A percentile compares a stretch with the other conserved stretches of the same genome.
phyloP scores from a whole-genome alignment of 2,888 invertebrate genomes.

The Synanthedon myopaeformis region DNA sequence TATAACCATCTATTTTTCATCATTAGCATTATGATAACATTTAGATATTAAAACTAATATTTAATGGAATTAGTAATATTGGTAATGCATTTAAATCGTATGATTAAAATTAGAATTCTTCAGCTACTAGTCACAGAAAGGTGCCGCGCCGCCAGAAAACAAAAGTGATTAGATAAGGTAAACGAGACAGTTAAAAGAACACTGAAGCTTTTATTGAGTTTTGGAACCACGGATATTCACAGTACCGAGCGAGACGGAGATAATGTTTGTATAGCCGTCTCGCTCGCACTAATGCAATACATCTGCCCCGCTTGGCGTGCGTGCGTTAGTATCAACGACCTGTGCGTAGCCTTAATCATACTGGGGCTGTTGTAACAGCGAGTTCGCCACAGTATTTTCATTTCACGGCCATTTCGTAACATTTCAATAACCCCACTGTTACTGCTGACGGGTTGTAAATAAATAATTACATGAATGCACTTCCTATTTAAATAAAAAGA shows the following conservation, averaged over 20 bases:
- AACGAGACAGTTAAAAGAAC: not conserved
- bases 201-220: conserved; percentile 10
- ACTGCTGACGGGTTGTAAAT: conserved; percentile 32
- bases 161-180: too few relatives aligned
- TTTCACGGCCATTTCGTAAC: conserved; percentile 63
- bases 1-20: too few relatives aligned
- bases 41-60: too few relatives aligned
- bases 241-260: conserved; percentile 26
- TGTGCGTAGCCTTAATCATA: conserved; percentile 40
- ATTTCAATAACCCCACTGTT: conserved; percentile 42
- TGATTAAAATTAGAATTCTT: too few relatives aligned
- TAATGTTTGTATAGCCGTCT: conserved; percentile 53
- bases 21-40: too few relatives aligned
- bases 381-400: conserved; percentile 43
- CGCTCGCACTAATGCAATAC: conserved; percentile 36
- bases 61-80: too few relatives aligned
- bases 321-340: conserved; percentile 53
- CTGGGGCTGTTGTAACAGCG: conserved; percentile 43
- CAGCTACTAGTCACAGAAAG: too few relatives aligned
- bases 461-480: conserved; percentile 11
- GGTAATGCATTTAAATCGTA: too few relatives aligned
- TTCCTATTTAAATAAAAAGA: too few relatives aligned
- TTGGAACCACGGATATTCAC: conserved; percentile 28
- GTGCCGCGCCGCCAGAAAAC: too few relatives aligned
- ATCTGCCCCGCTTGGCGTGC: conserved; percentile 23